Base-by-base conservation (phyloP, 2,888 invertebrate genomes). In the Blera fallax region DNA sequence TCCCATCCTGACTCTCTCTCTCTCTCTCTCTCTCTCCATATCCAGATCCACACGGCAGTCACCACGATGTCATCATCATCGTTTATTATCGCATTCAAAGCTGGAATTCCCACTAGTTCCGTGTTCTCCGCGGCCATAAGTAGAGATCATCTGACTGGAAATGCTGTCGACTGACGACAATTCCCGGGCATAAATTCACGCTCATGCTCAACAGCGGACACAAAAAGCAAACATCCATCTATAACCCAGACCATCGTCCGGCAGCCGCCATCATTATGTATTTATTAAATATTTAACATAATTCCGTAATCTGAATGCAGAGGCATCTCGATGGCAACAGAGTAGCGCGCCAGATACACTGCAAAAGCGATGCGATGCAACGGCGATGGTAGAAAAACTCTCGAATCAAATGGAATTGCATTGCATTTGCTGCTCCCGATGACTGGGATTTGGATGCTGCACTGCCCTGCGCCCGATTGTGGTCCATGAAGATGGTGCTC, bases 251-350 rank as follows among this genome's bases (percentile, higher is more conserved):
- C 34, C 64, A 14, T 21, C 34, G 54, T 67, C 73, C 50, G 54
- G 62, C 72, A 54, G 54, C 56, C 62, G 79, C 85, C 87, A 87
- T 87, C 81, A 87, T 87, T 87, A 87, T 88, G 89, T 88, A 88
- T 90, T 91, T 90, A 91, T 90, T 90, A 90, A 90, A 90, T 90
- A 90, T 89, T 90, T 91, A 90, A 90, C 91, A 90, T 91, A 90
- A 91, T 90, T 90, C 91, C 87, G 90, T 90, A 90, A 90, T 91
- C 91, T 90, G 90, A 90, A 90, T 90, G 91, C 91, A 90, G 80
- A 85, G 81, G 87, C 87, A 87, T 87, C 87, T 67, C 60, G 64
- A 21, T 65, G 37, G 24, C 50, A 73, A 60, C 48, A 45, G 18
- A 21, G 16, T 21, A 50, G 32, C 50, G 43, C 27, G 40, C 56